These are phyloP conservation scores for Cyphomyrmex costatus DNA, from an alignment of 1,140 invertebrate genomes.

Conservation along the genomic window DNA sequence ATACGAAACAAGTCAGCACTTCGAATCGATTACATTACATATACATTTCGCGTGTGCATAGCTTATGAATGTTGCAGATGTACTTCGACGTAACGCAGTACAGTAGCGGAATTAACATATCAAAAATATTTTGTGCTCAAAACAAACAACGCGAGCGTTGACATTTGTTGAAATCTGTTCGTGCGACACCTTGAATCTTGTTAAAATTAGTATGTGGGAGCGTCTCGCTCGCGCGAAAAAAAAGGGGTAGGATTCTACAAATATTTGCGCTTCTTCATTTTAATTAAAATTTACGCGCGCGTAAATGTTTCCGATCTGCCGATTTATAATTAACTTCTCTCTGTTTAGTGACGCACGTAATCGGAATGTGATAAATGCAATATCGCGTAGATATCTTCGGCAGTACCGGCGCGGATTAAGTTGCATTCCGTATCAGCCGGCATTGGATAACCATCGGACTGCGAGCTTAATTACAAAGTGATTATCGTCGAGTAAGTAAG, in stretches of 20 bases:
- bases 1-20: constrained; percentile 22
- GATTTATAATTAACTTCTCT: constrained; percentile 69
- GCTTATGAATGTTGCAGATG: background rate
- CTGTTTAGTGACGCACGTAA: constrained; percentile 63
- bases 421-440: background rate
- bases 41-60: constrained; percentile 41
- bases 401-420: constrained; percentile 26
- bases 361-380: constrained; percentile 58
- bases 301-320: constrained; percentile 53
- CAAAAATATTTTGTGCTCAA: constrained; percentile 49
- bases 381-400: constrained; percentile 50
- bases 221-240: constrained; percentile 21
- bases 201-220: constrained; percentile 50
- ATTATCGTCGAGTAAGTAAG: constrained; percentile 38
- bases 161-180: constrained; percentile 43
- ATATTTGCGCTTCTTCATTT: constrained; percentile 74
- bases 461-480: constrained; percentile 43
- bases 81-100: background rate
- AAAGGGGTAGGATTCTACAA: constrained; percentile 40
- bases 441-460: background rate
- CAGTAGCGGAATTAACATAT: constrained; percentile 51
- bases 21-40: constrained; percentile 43
- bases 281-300: constrained; percentile 70
- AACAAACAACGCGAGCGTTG: constrained; percentile 36
- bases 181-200: constrained; percentile 32